Evolutionary conservation across 2,797 vertebrate genomes (phyloP), one percentile per base, ranked within the genome.

Genomic region (Eurystomus glaucurus): DNA sequence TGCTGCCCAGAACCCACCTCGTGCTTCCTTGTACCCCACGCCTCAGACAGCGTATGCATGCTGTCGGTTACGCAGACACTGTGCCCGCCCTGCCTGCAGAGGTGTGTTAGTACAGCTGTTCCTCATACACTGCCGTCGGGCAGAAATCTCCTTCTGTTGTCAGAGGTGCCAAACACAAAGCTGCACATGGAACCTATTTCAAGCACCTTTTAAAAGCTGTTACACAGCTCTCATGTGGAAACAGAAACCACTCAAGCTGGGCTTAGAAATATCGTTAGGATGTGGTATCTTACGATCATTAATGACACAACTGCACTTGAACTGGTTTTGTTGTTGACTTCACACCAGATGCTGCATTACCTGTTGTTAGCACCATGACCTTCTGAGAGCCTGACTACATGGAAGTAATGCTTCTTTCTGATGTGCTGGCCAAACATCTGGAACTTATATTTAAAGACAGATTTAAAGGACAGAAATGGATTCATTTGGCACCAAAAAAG

Each of bases 31-130:
- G 22, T 35, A 29, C 14, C 11, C 19, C 22, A 9, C 1, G 0
- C 46, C 25, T 18, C 3, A 2, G 13, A 31, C 14, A 76, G 58
- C 4, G 19, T 29, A 5, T 4, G 9, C 16, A 25, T 8, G 0
- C 52, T 50, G 41, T 29, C 3, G 2, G 60, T 41, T 57, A 37
- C 0, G 1, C 12, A 68, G 48, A 64, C 12, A 37, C n/a, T 17
- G 8, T 8, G 14, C 26, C 76, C 62, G 50, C 23, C 12, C 55
- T 66, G 8, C 37, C 71, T 57, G 11, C 3, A 0, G 3, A 43
- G 31, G 11, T 39, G 6, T 35, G 2, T n/a, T 5, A 37, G 37
- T 33, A 33, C 23, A n/a, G 14, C 12, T 46, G 10, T 22, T 69
- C 28, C 21, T 74, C n/a, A 21, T 12, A 68, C 17, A 69, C 16